Evolutionary conservation across 2,113 vertebrate genomes (phyloP), one percentile per base, ranked within the genome.

Genomic region (Toxotes chatareus): DNA sequence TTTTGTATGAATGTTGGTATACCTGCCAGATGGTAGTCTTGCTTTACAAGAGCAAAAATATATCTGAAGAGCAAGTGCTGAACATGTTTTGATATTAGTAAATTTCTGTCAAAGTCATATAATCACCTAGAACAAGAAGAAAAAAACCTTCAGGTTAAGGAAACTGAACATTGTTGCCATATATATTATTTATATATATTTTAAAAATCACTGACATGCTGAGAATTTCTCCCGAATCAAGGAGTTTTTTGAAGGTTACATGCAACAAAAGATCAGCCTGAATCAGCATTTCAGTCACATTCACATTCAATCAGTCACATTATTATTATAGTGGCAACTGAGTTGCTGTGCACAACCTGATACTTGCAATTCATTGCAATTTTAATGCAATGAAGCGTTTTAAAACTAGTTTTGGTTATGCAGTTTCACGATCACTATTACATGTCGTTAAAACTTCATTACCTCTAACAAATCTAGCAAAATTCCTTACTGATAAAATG

Each of bases 1-100:
- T 23, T 68, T 14, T 67, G 21, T 27, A 63, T n/a, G 14, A 42
- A 70, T 70, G 5, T 55, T 65, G 34, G 49, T 66, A 31, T 10
- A 13, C 3, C 1, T 6, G 55, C 61, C 66, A 76, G 60, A 56
- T 75, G 65, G 34, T 47, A 21, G 53, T 63, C 47, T 49, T 38
- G 14, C 14, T 83, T 46, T 57, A 40, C 21, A 7, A 36, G 5
- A 49, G 12, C 31, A 34, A 17, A 46, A 51, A 51, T 73, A 42
- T 17, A 51, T 67, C 32, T 55, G 6, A 70, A 83, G 76, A 13
- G 46, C 75, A 44, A 65, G 70, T 55, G 44, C n/a, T 44, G 14
- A 70, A 73, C 46, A 56, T 53, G 14, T 74, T 46, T 27, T 55
- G 57, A 62, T 34, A 1, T 19, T 56, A 27, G 13, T 57, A 3